Evolutionary conservation across 2,888 invertebrate genomes (phyloP).

Genomic region (Drosophila suboccidentalis): DNA sequence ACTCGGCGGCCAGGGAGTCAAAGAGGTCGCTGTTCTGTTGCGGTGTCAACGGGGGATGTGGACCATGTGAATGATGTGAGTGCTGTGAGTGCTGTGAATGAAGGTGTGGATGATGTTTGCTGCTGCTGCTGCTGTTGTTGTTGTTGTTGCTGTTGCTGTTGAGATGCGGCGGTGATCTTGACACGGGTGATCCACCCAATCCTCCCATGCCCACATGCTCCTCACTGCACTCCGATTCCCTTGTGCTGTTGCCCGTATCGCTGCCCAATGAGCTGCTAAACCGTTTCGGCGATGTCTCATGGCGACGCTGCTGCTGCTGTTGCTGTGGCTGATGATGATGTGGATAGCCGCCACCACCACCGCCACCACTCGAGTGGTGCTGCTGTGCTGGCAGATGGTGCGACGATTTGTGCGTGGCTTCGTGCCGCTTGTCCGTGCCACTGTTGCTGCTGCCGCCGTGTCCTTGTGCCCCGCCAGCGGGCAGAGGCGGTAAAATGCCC

Average conservation of each 20-base stretch:
- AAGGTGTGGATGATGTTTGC: conserved; percentile 41
- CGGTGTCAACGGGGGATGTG: conserved; percentile 67
- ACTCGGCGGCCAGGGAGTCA: conserved; percentile 96
- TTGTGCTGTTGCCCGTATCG: conserved; percentile 89
- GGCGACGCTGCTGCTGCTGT: conserved; percentile 69
- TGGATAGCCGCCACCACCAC: conserved; percentile 25
- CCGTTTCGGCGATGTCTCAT: conserved; percentile 85
- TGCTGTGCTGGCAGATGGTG: conserved; percentile 87
- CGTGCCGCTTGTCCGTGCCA: conserved; percentile 67
- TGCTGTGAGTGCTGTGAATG: conserved; percentile 38
- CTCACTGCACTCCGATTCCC: conserved; percentile 90
- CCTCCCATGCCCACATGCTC: conserved; percentile 85
- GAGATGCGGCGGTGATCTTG: conserved; percentile 77
- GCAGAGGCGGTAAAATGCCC: conserved; percentile 81
- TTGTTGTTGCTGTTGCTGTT: conserved; percentile 27
- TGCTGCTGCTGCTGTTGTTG: conserved; percentile 15
- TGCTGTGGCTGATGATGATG: conserved; percentile 30
- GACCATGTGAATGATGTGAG: conserved; percentile 48
- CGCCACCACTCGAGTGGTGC: conserved; percentile 39
- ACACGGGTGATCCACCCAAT: conserved; percentile 81
- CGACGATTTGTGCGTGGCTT: conserved; percentile 88
- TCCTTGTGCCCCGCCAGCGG: conserved; percentile 86
- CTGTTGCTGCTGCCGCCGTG: conserved; percentile 56
- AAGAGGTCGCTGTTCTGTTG: conserved; percentile 91
- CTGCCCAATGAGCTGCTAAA: conserved; percentile 92